Evolutionary conservation across 2,113 vertebrate genomes (phyloP).

Genomic region (Heptranchias perlo): DNA sequence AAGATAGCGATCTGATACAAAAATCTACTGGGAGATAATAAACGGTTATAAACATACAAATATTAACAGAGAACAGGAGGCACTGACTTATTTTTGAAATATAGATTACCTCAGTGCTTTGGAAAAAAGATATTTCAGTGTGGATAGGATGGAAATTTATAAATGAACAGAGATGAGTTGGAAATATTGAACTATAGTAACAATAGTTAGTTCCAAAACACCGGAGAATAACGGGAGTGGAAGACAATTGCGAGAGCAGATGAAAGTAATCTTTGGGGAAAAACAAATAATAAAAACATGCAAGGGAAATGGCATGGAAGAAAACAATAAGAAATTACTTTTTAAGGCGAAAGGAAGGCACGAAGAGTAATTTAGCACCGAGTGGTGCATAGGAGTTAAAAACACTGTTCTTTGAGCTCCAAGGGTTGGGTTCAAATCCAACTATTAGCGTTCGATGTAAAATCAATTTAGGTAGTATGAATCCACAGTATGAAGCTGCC

Average conservation of each 20-base stretch:
- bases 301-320: not conserved
- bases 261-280: not conserved
- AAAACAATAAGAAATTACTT: no score
- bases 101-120: not conserved
- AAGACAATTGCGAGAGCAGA: not conserved
- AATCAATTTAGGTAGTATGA: not conserved
- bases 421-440: not conserved
- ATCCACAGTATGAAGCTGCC: not conserved
- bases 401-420: not conserved
- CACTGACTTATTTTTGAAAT: slow-evolving; percentile 14
- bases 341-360: not conserved
- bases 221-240: not conserved
- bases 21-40: not conserved
- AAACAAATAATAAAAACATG: not conserved
- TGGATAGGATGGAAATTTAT: not conserved
- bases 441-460: not conserved
- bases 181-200: not conserved
- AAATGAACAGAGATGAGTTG: not conserved
- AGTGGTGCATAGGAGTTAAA: not conserved
- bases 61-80: not conserved
- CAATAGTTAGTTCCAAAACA: not conserved
- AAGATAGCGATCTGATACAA: not conserved
- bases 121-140: not conserved
- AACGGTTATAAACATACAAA: not conserved
- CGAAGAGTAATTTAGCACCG: not conserved